Evolutionary conservation across 2,113 vertebrate species (phyloP).

Genomic region (Xiphorhynchus elegans): DNA sequence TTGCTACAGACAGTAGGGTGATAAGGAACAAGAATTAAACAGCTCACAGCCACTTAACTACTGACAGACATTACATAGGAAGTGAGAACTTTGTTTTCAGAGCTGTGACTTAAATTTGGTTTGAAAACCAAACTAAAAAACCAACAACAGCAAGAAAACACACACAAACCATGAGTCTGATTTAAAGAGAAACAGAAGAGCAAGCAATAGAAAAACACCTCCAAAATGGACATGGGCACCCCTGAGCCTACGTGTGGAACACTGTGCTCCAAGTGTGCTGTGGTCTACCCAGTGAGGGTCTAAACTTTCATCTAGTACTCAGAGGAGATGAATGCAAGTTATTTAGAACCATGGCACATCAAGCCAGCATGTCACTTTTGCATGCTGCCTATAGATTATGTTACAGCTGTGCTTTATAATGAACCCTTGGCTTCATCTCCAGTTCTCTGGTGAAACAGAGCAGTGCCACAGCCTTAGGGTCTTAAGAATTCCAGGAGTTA

Average conservation of each 20-base stretch:
- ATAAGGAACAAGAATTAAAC: not conserved
- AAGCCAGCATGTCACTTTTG: conserved; percentile 23
- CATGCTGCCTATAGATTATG: conserved; percentile 25
- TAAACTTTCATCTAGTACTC: conserved; percentile 47
- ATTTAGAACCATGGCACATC: conserved; percentile 61
- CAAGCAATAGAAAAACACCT: not conserved
- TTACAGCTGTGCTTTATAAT: conserved; percentile 53
- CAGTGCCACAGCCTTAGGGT: not conserved
- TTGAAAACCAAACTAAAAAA: not conserved
- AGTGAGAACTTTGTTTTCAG: not conserved
- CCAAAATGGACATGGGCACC: not conserved
- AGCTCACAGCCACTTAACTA: not conserved
- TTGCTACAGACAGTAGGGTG: not conserved
- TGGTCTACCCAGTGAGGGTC: not conserved
- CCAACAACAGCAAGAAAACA: not conserved
- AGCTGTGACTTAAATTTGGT: not conserved
- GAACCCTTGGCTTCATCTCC: not conserved
- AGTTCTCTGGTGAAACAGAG: not conserved
- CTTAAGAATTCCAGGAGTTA: not conserved
- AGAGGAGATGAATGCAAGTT: conserved; percentile 21
- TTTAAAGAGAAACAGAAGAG: not conserved
- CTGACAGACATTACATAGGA: not conserved
- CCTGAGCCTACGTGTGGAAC: conserved; percentile 14
- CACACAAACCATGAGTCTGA: not conserved
- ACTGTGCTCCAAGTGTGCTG: not conserved